Evolutionary conservation across 2,797 vertebrate species (phyloP).

Genomic region (Todus mexicanus): DNA sequence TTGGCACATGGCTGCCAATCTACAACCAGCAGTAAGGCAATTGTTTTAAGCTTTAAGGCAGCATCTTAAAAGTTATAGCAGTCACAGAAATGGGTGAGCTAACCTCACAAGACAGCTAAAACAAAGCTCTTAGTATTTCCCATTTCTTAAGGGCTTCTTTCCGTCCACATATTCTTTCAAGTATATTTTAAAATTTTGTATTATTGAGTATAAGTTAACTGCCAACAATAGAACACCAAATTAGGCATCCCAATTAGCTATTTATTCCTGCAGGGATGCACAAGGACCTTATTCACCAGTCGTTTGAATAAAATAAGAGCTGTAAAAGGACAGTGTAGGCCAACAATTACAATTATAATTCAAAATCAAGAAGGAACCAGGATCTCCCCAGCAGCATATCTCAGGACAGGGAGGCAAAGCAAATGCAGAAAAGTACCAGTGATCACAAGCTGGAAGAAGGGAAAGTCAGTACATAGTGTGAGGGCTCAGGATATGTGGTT

Average conservation of each 20-base stretch:
- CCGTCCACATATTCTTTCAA: background rate
- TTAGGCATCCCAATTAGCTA: background rate
- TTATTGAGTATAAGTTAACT: background rate
- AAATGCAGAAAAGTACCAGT: background rate
- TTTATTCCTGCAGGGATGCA: background rate
- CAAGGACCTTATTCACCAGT: background rate
- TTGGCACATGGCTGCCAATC: background rate
- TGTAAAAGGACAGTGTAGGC: background rate
- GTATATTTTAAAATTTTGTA: background rate
- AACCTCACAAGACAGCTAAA: background rate
- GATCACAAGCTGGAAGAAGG: background rate
- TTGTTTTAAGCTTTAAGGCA: background rate
- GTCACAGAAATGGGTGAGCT: background rate
- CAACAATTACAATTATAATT: background rate
- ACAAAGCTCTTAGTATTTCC: background rate
- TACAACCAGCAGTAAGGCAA: background rate
- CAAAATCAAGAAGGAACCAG: background rate
- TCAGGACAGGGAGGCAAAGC: background rate
- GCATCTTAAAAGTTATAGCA: background rate
- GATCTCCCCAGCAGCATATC: background rate
- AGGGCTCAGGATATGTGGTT: background rate
- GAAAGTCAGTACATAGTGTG: background rate
- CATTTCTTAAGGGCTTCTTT: background rate
- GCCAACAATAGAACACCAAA: background rate
- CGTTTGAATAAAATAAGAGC: constrained; percentile 3